Evolutionary conservation across 2,888 invertebrate genomes (phyloP).

Genomic region (Nomada ruficornis): DNA sequence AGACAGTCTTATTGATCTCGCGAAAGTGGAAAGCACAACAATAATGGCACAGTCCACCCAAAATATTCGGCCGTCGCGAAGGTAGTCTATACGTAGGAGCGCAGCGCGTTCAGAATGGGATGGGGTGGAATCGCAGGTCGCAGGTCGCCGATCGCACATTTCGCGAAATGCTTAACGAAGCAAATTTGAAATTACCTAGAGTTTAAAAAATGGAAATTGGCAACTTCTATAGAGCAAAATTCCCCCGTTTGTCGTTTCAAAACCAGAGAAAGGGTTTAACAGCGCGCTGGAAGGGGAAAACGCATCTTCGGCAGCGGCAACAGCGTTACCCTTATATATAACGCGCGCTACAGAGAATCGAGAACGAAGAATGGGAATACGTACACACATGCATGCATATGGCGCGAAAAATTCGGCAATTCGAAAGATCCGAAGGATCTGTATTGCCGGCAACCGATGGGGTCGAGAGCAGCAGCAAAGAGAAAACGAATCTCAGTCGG

Average conservation of each 20-base stretch:
- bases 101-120: slow-evolving; percentile 10
- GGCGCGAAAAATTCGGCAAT: slow-evolving; percentile 19
- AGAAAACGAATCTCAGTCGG: slow-evolving; percentile 10
- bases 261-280: too few species aligned
- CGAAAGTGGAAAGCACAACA: slow-evolving; percentile 50
- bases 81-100: background rate
- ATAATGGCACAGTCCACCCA: slow-evolving; percentile 36
- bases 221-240: too few species aligned
- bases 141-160: too few species aligned
- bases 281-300: too few species aligned
- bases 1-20: slow-evolving; percentile 78
- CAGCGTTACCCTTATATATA: too few species aligned
- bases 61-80: background rate
- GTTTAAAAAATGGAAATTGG: too few species aligned
- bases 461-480: background rate
- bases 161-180: too few species aligned
- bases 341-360: slow-evolving; percentile 24
- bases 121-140: background rate
- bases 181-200: too few species aligned
- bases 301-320: too few species aligned
- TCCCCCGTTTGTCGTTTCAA: too few species aligned
- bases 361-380: slow-evolving; percentile 13
- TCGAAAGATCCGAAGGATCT: background rate
- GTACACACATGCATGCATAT: background rate
- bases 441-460: background rate